A percentile compares a stretch with the other conserved stretches of the same genome.
Evolutionary conservation across 23 tunicate species (phyloP).

Genomic region (Trididemnum clinides): DNA sequence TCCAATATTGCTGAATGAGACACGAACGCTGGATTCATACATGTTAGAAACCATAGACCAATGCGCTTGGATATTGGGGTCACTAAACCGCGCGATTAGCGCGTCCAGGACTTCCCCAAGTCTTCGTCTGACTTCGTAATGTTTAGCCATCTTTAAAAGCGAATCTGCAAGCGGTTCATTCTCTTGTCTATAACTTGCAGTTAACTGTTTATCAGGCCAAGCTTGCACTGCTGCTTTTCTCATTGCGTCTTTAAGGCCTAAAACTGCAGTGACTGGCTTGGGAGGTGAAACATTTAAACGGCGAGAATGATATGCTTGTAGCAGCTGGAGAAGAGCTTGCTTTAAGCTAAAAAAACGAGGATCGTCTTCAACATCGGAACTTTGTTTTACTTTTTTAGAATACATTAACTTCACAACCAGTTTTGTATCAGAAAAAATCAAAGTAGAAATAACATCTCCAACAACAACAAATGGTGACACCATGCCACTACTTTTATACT

Average conservation of each 20-base stretch:
- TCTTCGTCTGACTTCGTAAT: constrained; percentile 56
- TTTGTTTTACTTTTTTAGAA: constrained; percentile 6
- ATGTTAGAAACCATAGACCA: constrained; percentile 60
- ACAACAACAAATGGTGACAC: constrained; percentile 75
- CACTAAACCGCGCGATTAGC: constrained; percentile 28
- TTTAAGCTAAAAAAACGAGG: constrained; percentile 49
- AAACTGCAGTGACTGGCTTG: constrained; percentile 64
- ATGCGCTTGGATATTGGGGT: constrained; percentile 80
- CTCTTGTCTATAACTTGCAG: constrained; percentile 1
- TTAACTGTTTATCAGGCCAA: constrained; percentile 39
- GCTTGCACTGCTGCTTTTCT: constrained; percentile 66
- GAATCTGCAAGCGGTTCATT: constrained; percentile 40
- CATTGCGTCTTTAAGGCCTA: constrained; percentile 62
- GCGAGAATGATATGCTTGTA: constrained; percentile 43
- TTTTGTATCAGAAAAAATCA: constrained; percentile 65
- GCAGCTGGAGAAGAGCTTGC: constrained; percentile 59
- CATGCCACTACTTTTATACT: constrained; percentile 43
- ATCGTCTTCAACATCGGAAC: background rate
- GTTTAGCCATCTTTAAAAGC: constrained; percentile 71
- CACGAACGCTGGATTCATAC: constrained; percentile 57
- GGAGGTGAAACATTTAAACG: constrained; percentile 63
- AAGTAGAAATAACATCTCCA: constrained; percentile 60
- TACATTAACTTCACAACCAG: constrained; percentile 53
- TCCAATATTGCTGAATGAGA: constrained; percentile 49
- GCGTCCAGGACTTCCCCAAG: constrained; percentile 48